A percentile compares a stretch with the other conserved stretches of the same genome.
Conservation (phyloP, 2,113 vertebrate genomes). For the Phasianus colchicus region DNA sequence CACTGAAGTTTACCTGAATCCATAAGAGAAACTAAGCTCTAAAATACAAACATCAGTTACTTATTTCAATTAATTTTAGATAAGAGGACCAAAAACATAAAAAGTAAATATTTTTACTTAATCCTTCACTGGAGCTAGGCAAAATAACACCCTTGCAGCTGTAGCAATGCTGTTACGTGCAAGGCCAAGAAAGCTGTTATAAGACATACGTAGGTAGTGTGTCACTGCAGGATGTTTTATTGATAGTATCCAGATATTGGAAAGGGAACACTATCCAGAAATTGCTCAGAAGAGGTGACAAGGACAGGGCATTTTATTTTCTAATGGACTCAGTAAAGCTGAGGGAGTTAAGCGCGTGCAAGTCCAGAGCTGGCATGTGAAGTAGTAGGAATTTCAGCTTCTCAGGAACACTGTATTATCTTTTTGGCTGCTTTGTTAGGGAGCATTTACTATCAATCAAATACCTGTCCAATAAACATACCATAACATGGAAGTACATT, state of each 20-base stretch:
- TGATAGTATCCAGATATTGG: neutral
- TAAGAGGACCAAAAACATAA: neutral
- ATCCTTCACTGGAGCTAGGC: neutral
- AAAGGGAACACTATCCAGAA: neutral
- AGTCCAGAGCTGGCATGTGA: neutral
- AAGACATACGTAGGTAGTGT: fast-evolving
- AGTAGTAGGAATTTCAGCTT: neutral
- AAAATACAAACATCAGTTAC: neutral
- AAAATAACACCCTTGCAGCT: neutral
- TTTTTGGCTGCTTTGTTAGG: neutral
- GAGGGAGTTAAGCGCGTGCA: neutral
- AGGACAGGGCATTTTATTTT: neutral
- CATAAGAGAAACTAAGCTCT: neutral
- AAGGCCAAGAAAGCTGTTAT: neutral
- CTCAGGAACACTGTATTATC: neutral
- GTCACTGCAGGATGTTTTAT: neutral
- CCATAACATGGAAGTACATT: neutral
- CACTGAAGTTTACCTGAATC: neutral
- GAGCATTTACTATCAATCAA: neutral
- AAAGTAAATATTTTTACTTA: neutral
- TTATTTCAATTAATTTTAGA: neutral
- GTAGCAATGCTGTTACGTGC: fast-evolving
- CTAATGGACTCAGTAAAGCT: neutral
- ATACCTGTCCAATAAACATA: neutral
- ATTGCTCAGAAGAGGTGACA: neutral